Conservation (phyloP, 1,140 invertebrate species). For the Drosophila prosaltans region DNA sequence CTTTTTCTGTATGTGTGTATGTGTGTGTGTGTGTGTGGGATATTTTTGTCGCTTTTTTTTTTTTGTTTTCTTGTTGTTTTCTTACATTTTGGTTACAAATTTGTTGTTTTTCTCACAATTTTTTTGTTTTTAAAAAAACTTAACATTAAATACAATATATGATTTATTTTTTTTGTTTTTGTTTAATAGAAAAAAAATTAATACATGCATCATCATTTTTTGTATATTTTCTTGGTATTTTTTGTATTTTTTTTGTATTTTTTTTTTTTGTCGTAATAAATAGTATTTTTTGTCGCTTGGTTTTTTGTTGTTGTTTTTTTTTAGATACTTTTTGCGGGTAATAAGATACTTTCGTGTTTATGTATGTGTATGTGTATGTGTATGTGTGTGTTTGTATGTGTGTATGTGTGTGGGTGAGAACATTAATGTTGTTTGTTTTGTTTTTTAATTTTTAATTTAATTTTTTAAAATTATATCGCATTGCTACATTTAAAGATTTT, state of each 20-base stretch:
- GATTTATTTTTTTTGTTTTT: constrained; percentile 50
- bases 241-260: constrained; percentile 47
- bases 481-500: constrained; percentile 62
- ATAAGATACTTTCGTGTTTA: constrained; percentile 62
- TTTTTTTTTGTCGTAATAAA: constrained; percentile 63
- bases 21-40: constrained; percentile 40
- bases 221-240: constrained; percentile 56
- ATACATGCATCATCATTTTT: constrained; percentile 59
- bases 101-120: constrained; percentile 65
- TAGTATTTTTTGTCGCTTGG: constrained; percentile 65
- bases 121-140: constrained; percentile 77
- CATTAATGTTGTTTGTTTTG: constrained; percentile 68
- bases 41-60: constrained; percentile 48
- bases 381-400: constrained; percentile 34
- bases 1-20: constrained; percentile 46
- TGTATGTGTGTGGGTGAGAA: constrained; percentile 62
- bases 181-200: constrained; percentile 79
- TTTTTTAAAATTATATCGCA: constrained; percentile 80
- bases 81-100: constrained; percentile 81
- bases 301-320: constrained; percentile 49
- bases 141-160: constrained; percentile 82
- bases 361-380: constrained; percentile 43
- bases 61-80: no score
- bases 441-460: constrained; percentile 37
- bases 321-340: constrained; percentile 74